phyloP scores from a whole-genome alignment of 1,140 invertebrate species.

The Macrotrachela quadricornifera region DNA sequence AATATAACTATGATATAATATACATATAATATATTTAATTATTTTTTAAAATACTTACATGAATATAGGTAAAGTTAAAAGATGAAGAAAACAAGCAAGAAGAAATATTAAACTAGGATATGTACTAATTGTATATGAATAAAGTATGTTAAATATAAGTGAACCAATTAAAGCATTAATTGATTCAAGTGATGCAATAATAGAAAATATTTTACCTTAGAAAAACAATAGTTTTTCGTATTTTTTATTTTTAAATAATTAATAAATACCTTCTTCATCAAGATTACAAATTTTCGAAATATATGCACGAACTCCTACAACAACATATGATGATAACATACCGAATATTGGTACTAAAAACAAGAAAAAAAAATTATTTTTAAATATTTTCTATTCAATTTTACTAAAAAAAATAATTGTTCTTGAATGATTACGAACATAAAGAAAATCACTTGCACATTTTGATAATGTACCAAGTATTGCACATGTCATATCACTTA shows the following conservation, averaged over 20 bases:
- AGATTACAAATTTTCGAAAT: not conserved
- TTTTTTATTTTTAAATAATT: not conserved
- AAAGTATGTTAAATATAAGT: not conserved
- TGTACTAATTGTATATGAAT: not conserved
- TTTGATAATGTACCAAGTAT: not conserved
- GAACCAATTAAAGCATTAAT: not conserved
- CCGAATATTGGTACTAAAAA: not conserved
- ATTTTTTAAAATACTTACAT: not conserved
- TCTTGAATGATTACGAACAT: not conserved
- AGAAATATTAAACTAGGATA: not conserved
- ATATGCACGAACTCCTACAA: not conserved
- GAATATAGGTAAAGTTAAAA: not conserved
- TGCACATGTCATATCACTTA: not conserved
- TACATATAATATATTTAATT: too few relatives aligned
- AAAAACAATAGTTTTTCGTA: not conserved
- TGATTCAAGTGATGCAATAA: not conserved
- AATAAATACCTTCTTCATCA: not conserved
- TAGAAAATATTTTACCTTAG: not conserved
- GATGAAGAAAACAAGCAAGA: not conserved
- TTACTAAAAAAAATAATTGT: not conserved
- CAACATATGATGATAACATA: not conserved
- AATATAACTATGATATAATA: too few relatives aligned
- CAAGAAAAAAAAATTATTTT: not conserved
- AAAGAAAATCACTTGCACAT: not conserved
- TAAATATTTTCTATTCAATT: too few relatives aligned